Base-by-base conservation (phyloP, 2,888 invertebrate genomes). In the Euplexia lucipara region DNA sequence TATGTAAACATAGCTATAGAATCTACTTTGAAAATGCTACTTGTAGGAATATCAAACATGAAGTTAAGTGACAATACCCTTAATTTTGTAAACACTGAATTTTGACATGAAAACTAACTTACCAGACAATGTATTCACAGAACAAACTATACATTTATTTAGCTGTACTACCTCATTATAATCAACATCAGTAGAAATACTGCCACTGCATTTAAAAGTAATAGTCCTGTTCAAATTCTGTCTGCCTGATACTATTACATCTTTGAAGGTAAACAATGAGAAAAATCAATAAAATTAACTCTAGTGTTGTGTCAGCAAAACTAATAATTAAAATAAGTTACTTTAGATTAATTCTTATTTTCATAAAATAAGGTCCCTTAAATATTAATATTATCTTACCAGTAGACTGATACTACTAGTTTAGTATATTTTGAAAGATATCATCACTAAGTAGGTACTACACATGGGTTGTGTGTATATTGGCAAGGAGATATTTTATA, bases 1-100 rank as follows among this genome's bases (percentile, higher is more conserved):
- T 58, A 57, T 34, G 70, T 72, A 75, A 72, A 72, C 72, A 75
- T 57, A 71, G 16, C 14, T 44, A 35, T 18, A 14, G 26, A 30
- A 4, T 58, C 22, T 37, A 41, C 22, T 37, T 47, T 47, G 20
- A 16, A 61, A 42, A 56, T 48, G 16, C 35, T 48, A 75, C 48
- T 56, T 62, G 56, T 63, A 32, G 18, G 42, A 69, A 44, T 49
- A 67, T 6, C 4, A 51, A 53, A 64, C 41, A 26, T 34, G 10
- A n/a, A 65, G 32, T 34, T 32, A 22, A 12, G 10, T 72, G 42
- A 34, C 42, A 49, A 34, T 71, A 26, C 22, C 20, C 20, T 12
- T 20, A 26, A 16, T 45, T 45, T 70, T 5, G 41, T 44, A 53
- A 47, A 73, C 37, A 64, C 16, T 26, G 12, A 10, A 44, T 34